Evolutionary conservation across 2,888 invertebrate species (phyloP).

Genomic region (Antheraea assamensis): DNA sequence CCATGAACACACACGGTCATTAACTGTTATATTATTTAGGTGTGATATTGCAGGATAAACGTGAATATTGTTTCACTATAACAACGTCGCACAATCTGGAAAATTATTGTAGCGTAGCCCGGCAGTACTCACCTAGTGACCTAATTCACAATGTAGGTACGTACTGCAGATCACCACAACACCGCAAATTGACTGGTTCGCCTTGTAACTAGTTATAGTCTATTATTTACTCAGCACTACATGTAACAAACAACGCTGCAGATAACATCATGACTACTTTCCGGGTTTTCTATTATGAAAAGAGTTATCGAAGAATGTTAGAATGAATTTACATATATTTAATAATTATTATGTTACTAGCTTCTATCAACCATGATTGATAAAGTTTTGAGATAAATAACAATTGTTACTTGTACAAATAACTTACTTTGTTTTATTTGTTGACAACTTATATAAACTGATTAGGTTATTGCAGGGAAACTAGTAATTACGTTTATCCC

Average conservation of each 20-base stretch:
- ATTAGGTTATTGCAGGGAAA: too few species aligned
- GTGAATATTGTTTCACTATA: constrained; percentile 34
- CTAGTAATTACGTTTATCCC: too few species aligned
- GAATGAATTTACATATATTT: background rate
- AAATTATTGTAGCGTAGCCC: constrained; percentile 47
- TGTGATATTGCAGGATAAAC: background rate
- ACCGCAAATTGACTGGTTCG: constrained; percentile 42
- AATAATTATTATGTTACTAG: background rate
- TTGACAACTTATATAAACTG: too few species aligned
- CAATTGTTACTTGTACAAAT: too few species aligned
- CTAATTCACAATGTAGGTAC: constrained; percentile 35
- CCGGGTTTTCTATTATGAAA: background rate
- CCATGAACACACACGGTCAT: too few species aligned
- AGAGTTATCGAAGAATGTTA: background rate
- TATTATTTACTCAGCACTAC: background rate
- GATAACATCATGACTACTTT: constrained; percentile 1
- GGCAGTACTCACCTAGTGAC: constrained; percentile 54
- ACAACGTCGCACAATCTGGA: constrained; percentile 38
- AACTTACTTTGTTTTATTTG: too few species aligned
- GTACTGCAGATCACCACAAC: constrained; percentile 35
- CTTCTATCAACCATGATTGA: background rate
- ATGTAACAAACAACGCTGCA: constrained; percentile 21
- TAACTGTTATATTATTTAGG: background rate
- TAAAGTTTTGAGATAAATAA: background rate
- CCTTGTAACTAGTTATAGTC: constrained; percentile 19